A percentile compares a stretch with the other conserved stretches of the same genome.
Evolutionary conservation across 2,888 invertebrate species (phyloP).

Genomic region (Mycalesis mineus): DNA sequence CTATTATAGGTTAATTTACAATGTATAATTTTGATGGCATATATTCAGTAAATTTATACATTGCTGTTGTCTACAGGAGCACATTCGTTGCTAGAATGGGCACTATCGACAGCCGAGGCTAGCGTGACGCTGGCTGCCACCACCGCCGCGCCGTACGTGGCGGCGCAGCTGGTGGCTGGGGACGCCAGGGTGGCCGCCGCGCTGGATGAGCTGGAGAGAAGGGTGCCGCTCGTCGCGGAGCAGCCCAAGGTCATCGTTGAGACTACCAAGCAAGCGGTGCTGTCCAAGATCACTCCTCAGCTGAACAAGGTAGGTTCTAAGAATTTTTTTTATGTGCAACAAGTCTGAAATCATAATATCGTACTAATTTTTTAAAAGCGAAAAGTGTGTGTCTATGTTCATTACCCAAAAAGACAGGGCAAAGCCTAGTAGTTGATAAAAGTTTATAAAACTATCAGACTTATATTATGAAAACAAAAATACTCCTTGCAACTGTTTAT

Average conservation of each 20-base stretch:
- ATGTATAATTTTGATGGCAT: too few relatives aligned
- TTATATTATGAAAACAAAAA: too few relatives aligned
- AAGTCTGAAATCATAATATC: too few relatives aligned
- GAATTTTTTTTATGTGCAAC: too few relatives aligned
- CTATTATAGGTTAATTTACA: too few relatives aligned
- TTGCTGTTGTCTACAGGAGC: conserved; percentile 58
- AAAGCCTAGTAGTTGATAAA: too few relatives aligned
- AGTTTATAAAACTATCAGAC: too few relatives aligned
- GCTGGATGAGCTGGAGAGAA: conserved; percentile 81
- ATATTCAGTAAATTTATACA: too few relatives aligned
- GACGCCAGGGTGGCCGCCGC: conserved; percentile 83
- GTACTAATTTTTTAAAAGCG: too few relatives aligned
- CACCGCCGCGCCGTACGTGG: conserved; percentile 81
- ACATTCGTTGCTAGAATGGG: conserved; percentile 83
- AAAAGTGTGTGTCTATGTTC: too few relatives aligned
- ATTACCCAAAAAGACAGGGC: too few relatives aligned
- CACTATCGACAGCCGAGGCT: conserved; percentile 82
- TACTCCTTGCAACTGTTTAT: too few relatives aligned
- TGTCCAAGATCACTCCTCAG: conserved; percentile 76
- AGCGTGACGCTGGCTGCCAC: conserved; percentile 80
- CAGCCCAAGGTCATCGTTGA: conserved; percentile 79
- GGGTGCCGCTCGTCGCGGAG: conserved; percentile 82
- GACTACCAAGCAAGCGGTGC: conserved; percentile 78
- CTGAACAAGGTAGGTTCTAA: conserved; percentile 61
- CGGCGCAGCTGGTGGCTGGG: conserved; percentile 68